Evolutionary conservation across 2,888 invertebrate genomes (phyloP).

Genomic region (Halictus ligatus): DNA sequence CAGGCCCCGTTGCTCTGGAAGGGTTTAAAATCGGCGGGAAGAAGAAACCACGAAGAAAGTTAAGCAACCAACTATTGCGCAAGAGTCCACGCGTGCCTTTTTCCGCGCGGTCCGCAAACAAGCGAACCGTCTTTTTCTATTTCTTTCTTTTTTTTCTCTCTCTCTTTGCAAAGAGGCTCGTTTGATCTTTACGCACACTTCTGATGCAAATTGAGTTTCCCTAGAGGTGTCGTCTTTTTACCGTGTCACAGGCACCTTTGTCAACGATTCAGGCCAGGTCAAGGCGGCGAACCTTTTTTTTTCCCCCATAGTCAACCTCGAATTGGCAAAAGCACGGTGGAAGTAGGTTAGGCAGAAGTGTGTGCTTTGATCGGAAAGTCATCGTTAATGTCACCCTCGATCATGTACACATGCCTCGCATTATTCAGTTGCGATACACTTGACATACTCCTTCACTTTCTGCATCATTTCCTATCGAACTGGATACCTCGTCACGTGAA

Average conservation of each 20-base stretch:
- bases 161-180: slow-evolving; percentile 30
- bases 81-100: slow-evolving; percentile 16
- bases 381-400: not conserved
- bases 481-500: not conserved
- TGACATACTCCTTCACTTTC: slow-evolving; percentile 30
- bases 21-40: slow-evolving; percentile 3
- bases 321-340: slow-evolving; percentile 5
- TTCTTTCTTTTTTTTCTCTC: slow-evolving; percentile 11
- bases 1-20: not conserved
- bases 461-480: not conserved
- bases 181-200: slow-evolving; percentile 14
- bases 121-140: not conserved
- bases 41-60: slow-evolving; percentile 20
- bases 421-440: slow-evolving; percentile 5
- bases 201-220: slow-evolving; percentile 49
- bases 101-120: slow-evolving; percentile 22
- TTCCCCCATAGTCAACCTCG: not conserved
- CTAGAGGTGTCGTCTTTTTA: slow-evolving; percentile 28
- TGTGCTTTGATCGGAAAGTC: slow-evolving; percentile 8
- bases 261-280: slow-evolving; percentile 47
- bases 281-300: slow-evolving; percentile 58
- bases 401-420: not conserved
- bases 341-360: slow-evolving; percentile 39
- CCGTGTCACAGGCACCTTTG: slow-evolving; percentile 26
- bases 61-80: slow-evolving; percentile 37